Percentiles rank a stretch among this genome's conserved stretches.
Conservation (phyloP, 2,797 vertebrate genomes). For the Enteromius thamalakanensis region DNA sequence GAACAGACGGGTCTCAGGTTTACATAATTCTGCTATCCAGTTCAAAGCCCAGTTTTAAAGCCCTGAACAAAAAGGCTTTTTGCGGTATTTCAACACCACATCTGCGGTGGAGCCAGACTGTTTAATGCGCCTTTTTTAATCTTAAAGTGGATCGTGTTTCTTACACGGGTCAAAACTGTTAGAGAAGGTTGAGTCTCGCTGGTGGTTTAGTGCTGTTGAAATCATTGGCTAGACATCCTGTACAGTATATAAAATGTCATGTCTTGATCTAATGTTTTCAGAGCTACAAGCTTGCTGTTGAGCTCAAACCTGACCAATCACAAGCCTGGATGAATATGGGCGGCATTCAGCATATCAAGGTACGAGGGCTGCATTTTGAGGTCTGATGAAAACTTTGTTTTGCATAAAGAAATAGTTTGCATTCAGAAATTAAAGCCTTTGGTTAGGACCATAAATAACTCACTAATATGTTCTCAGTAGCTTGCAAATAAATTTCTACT, state of each 20-base stretch:
- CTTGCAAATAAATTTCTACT: neutral
- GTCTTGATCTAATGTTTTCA: constrained; percentile 60
- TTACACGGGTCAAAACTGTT: neutral
- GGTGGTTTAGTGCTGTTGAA: neutral
- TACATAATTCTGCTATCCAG: constrained; percentile 15
- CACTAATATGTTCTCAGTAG: neutral
- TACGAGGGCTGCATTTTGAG: constrained; percentile 62
- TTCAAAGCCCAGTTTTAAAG: constrained; percentile 40
- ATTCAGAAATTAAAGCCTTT: neutral
- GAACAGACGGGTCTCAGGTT: constrained; percentile 45
- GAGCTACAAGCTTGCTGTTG: constrained; percentile 91
- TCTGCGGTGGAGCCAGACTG: constrained; percentile 3
- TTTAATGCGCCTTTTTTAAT: constrained; percentile 4
- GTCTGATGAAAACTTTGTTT: neutral
- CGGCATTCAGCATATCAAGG: constrained; percentile 97
- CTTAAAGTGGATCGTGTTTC: constrained; percentile 12
- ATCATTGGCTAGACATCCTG: neutral
- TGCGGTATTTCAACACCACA: constrained; percentile 1
- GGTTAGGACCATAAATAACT: neutral
- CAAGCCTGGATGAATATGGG: constrained; percentile 99
- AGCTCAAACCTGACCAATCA: constrained; percentile 91
- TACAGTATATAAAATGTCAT: neutral
- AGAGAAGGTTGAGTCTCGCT: neutral
- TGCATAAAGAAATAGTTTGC: neutral
- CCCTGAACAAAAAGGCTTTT: constrained; percentile 7